Evolutionary conservation across 2,113 vertebrate species (phyloP).

Genomic region (Myrmecobius fasciatus): DNA sequence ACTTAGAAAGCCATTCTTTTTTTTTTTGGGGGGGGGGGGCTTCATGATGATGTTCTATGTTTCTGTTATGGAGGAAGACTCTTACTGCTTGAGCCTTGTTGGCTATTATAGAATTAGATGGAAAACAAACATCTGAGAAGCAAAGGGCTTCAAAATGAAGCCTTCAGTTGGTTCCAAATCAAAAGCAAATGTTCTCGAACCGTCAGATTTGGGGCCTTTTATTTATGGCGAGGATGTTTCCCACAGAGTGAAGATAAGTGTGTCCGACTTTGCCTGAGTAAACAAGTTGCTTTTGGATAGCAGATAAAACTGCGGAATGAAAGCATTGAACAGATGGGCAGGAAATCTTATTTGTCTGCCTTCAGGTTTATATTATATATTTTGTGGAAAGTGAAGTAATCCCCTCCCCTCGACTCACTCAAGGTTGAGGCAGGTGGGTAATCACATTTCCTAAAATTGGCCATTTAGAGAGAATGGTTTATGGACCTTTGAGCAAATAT

Average conservation of each 20-base stretch:
- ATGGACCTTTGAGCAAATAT: constrained; percentile 50
- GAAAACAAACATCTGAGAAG: constrained; percentile 75
- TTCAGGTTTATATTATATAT: constrained; percentile 68
- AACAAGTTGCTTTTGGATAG: constrained; percentile 77
- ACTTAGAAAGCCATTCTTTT: constrained; percentile 62
- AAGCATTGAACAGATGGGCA: constrained; percentile 69
- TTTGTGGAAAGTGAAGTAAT: constrained; percentile 66
- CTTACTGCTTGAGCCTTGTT: constrained; percentile 46
- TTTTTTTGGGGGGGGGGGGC: too few species aligned
- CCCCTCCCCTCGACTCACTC: constrained; percentile 10
- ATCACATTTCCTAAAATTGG: constrained; percentile 51
- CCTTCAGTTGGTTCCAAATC: constrained; percentile 79
- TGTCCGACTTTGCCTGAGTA: constrained; percentile 68
- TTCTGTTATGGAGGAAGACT: constrained; percentile 51
- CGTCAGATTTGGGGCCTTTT: constrained; percentile 66
- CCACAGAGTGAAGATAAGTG: constrained; percentile 78
- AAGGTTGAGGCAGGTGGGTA: constrained; percentile 1
- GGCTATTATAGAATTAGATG: constrained; percentile 61
- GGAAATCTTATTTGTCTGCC: constrained; percentile 66
- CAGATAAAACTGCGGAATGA: constrained; percentile 78
- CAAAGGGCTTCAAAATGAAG: constrained; percentile 77
- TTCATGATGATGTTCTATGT: constrained; percentile 60
- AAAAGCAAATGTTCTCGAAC: constrained; percentile 70
- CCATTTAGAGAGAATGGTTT: constrained; percentile 36
- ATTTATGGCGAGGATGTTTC: constrained; percentile 76